Evolutionary conservation across 35 echinoderm and acorn worm species (phyloP).

Genomic region (Heliocidaris tuberculata): DNA sequence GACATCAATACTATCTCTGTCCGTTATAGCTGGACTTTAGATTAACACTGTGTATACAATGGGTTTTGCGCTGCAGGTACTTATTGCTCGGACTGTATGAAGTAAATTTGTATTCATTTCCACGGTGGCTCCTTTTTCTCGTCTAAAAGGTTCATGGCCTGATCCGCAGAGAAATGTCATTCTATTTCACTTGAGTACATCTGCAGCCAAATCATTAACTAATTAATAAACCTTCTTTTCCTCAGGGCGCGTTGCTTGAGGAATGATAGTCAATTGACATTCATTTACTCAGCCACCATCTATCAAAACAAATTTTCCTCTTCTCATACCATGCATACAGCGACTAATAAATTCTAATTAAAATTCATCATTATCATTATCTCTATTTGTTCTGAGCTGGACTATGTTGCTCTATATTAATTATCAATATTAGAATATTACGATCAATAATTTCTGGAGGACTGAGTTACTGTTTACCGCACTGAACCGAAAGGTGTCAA

Average conservation of each 20-base stretch:
- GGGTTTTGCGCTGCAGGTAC: neutral
- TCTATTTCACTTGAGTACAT: neutral
- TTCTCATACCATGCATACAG: neutral
- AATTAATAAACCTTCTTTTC: neutral
- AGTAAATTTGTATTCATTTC: neutral
- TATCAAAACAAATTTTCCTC: constrained; percentile 4
- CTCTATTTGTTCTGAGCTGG: neutral
- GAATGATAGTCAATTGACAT: neutral
- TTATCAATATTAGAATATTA: neutral
- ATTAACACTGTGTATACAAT: neutral
- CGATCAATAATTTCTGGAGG: neutral
- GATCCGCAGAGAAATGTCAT: too few relatives aligned
- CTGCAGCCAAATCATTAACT: neutral
- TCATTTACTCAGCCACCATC: neutral
- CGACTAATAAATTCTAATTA: neutral
- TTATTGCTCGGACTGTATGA: neutral
- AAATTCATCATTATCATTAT: neutral
- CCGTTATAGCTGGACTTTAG: neutral
- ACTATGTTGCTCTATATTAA: neutral
- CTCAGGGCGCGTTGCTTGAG: neutral
- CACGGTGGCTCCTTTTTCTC: neutral
- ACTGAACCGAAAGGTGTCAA: neutral
- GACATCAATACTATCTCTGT: too few relatives aligned
- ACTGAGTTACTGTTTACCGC: neutral
- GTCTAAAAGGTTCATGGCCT: neutral